A percentile compares a stretch with the other conserved stretches of the same genome.
These are phyloP conservation scores for Prinia subflava DNA, from an alignment of 2,113 vertebrate species.

Conservation along the genomic window DNA sequence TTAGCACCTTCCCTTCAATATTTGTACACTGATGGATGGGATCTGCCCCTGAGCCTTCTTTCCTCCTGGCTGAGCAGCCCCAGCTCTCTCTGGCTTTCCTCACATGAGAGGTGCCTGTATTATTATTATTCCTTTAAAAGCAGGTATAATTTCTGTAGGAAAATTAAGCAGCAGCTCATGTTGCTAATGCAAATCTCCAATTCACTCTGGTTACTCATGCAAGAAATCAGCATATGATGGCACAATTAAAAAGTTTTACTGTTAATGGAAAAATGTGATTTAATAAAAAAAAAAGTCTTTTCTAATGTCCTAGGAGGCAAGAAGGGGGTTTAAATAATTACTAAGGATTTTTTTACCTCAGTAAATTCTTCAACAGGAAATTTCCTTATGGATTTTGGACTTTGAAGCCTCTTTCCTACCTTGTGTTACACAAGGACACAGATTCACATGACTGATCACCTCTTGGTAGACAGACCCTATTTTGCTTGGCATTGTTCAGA, in stretches of 20 bases:
- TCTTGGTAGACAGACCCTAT: neutral
- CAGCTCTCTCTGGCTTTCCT: neutral
- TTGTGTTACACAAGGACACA: neutral
- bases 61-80: neutral
- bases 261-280: neutral
- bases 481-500: neutral
- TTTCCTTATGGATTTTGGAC: neutral
- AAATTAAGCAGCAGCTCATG: neutral
- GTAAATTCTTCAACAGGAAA: neutral
- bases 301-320: neutral
- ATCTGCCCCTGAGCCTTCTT: neutral
- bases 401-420: neutral
- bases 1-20: neutral
- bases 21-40: neutral
- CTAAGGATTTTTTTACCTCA: neutral
- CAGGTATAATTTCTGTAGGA: neutral
- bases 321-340: neutral
- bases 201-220: neutral
- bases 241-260: slow-evolving; percentile 1
- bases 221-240: slow-evolving; percentile 12
- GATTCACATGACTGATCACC: neutral
- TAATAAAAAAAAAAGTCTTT: neutral
- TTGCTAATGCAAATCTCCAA: neutral
- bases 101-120: rapidly evolving
- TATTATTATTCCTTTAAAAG: neutral